A percentile compares a stretch with the other conserved stretches of the same genome.
These are phyloP conservation scores for Pediacus dermestoides DNA, from an alignment of 2,888 invertebrate species.

Conservation along the genomic window DNA sequence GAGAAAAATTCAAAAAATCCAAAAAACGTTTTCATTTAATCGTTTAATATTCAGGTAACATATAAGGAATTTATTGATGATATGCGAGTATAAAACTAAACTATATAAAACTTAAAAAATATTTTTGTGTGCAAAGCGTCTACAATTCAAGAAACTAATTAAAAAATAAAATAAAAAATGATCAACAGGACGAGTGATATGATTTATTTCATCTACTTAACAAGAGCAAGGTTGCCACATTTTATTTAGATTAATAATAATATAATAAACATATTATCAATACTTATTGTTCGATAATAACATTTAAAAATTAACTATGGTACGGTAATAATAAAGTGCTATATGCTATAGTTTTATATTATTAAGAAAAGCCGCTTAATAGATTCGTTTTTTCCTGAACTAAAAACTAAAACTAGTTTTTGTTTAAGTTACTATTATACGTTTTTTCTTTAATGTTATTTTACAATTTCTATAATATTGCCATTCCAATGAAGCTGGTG, in stretches of 20 bases:
- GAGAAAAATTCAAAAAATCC: no score
- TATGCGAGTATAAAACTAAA: no score
- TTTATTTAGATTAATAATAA: conserved; percentile 44
- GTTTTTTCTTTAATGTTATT: conserved; percentile 13
- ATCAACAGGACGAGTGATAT: conserved; percentile 61
- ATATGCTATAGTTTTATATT: conserved; percentile 22
- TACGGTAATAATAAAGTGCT: conserved; percentile 35
- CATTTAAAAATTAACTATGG: conserved; percentile 42
- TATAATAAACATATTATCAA: conserved; percentile 39
- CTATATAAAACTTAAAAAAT: no score
- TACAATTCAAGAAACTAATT: background rate
- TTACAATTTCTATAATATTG: conserved; percentile 26
- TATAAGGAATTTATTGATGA: no score
- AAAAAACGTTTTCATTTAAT: no score
- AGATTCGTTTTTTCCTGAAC: conserved; percentile 11
- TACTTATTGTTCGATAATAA: conserved; percentile 44
- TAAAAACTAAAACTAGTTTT: conserved; percentile 18
- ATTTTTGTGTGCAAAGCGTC: conserved; percentile 1
- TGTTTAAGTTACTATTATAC: no score
- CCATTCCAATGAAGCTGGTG: conserved; percentile 33
- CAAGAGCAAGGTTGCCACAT: conserved; percentile 49
- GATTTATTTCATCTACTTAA: conserved; percentile 53
- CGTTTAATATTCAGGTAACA: no score
- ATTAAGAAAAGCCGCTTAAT: conserved; percentile 36
- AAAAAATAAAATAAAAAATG: background rate